Conservation (phyloP, 2,888 invertebrate genomes). For the Neoascia interrupta region DNA sequence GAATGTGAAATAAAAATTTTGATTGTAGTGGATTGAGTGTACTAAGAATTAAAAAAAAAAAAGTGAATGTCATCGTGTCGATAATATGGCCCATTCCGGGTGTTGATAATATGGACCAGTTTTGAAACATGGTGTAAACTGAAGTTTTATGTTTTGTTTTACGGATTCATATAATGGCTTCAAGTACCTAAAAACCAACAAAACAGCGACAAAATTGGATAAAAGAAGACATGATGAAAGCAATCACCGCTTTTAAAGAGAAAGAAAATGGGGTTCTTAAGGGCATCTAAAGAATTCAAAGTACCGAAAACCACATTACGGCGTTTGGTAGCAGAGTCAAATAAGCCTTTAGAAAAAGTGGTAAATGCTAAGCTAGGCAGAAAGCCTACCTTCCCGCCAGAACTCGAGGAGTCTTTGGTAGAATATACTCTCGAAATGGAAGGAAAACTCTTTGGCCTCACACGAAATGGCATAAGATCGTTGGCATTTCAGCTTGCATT, state of each 20-base stretch:
- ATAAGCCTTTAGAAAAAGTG: no score
- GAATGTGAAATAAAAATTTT: slow-evolving; percentile 6
- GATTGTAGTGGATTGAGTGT: neutral
- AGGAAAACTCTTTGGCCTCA: slow-evolving; percentile 32
- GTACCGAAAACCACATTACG: slow-evolving; percentile 2
- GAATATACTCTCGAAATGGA: slow-evolving; percentile 33
- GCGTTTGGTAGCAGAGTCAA: no score
- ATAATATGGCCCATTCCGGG: slow-evolving; percentile 3
- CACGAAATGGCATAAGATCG: slow-evolving; percentile 18
- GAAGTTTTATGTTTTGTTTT: neutral
- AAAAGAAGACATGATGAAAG: neutral
- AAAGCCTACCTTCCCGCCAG: neutral
- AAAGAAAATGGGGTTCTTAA: slow-evolving; percentile 2
- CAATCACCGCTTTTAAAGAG: neutral
- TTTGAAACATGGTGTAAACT: neutral
- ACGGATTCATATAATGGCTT: neutral
- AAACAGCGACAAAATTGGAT: slow-evolving; percentile 1
- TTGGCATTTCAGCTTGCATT: slow-evolving; percentile 29
- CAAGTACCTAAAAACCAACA: neutral
- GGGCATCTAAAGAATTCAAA: slow-evolving; percentile 3
- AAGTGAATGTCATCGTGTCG: neutral
- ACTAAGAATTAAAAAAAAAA: neutral
- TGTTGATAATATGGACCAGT: neutral
- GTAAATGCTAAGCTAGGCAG: no score
- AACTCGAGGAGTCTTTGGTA: slow-evolving; percentile 3